Percentiles rank a stretch among this genome's conserved stretches.
Conservation (phyloP, 2,113 vertebrate species). For the Thalassoma bifasciatum region DNA sequence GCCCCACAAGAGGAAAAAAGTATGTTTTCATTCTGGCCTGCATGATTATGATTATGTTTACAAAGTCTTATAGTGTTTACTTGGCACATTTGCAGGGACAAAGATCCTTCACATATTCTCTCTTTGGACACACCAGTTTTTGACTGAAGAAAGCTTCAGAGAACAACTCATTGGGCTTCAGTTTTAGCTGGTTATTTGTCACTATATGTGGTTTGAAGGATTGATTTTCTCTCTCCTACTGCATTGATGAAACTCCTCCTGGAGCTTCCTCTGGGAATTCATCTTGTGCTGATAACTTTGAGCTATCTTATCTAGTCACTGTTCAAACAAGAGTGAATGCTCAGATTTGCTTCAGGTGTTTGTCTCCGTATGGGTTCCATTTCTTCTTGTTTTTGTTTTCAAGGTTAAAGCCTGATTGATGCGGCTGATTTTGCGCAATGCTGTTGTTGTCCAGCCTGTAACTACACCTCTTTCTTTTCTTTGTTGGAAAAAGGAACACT, state of each 20-base stretch:
- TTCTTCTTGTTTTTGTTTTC: slow-evolving; percentile 77
- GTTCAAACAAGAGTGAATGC: slow-evolving; percentile 80
- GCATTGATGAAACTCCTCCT: slow-evolving; percentile 76
- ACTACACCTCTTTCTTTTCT: slow-evolving; percentile 22
- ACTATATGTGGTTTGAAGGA: slow-evolving; percentile 66
- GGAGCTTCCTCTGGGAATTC: slow-evolving; percentile 72
- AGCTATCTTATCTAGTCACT: slow-evolving; percentile 81
- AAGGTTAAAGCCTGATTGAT: slow-evolving; percentile 77
- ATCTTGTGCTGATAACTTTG: slow-evolving; percentile 81
- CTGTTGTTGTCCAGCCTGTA: slow-evolving; percentile 28
- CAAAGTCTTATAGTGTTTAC: slow-evolving; percentile 52
- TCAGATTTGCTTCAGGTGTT: slow-evolving; percentile 78
- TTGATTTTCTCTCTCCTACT: slow-evolving; percentile 70
- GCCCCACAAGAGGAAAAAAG: slow-evolving; percentile 10
- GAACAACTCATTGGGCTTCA: slow-evolving; percentile 52
- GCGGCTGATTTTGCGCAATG: slow-evolving; percentile 29
- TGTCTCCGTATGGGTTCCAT: slow-evolving; percentile 64
- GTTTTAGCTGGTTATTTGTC: slow-evolving; percentile 72
- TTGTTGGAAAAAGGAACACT: slow-evolving; percentile 4
- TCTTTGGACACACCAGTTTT: slow-evolving; percentile 19
- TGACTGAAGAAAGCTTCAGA: slow-evolving; percentile 23
- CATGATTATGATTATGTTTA: slow-evolving; percentile 65
- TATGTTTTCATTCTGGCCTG: slow-evolving; percentile 49
- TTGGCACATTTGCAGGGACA: slow-evolving; percentile 24
- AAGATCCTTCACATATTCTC: slow-evolving; percentile 15